Evolutionary conservation across 2,888 invertebrate genomes (phyloP), one percentile per base, ranked within the genome.

Genomic region (Cynaeus angustus): DNA sequence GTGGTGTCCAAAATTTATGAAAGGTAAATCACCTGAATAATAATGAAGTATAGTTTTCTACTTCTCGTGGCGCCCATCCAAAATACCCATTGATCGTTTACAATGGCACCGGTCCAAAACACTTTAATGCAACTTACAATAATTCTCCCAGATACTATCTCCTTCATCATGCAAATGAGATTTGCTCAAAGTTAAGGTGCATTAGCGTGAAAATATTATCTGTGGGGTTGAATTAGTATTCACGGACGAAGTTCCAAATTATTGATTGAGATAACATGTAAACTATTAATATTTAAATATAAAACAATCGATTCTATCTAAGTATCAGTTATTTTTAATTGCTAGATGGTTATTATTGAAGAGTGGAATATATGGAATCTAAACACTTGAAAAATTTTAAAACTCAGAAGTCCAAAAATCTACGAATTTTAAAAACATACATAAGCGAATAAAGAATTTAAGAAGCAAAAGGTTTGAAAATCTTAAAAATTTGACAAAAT

Each of bases 41-140:
- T 48, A 46, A 59, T n/a, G 30, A 59, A 28, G 43, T 33, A 59
- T 45, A 59, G 38, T 37, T 61, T 59, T 13, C 8, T 59, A 14
- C 13, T 62, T 62, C 26, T 13, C 38, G 68, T 71, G 70, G 74
- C 75, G 62, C 71, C 52, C 58, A 43, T 66, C 71, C 72, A 71
- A 67, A 56, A 70, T 59, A 65, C 53, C 45, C 69, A 75, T 75
- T 59, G 73, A 75, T 75, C 71, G 69, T 68, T 68, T 59, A 55
- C 52, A 66, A 70, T 75, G 75, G 74, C 74, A 72, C 61, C 46
- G 41, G 52, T 73, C 73, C 74, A 75, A 74, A 74, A 71, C 70
- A 61, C 72, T 73, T 66, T 55, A 66, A 53, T 64, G 65, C 55
- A 65, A 21, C 53, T 56, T 66, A 70, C 72, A 68, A 71, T 73